Evolutionary conservation across 2,797 vertebrate species (phyloP), one percentile per base, ranked within the genome.

Genomic region (Sitta carolinensis): DNA sequence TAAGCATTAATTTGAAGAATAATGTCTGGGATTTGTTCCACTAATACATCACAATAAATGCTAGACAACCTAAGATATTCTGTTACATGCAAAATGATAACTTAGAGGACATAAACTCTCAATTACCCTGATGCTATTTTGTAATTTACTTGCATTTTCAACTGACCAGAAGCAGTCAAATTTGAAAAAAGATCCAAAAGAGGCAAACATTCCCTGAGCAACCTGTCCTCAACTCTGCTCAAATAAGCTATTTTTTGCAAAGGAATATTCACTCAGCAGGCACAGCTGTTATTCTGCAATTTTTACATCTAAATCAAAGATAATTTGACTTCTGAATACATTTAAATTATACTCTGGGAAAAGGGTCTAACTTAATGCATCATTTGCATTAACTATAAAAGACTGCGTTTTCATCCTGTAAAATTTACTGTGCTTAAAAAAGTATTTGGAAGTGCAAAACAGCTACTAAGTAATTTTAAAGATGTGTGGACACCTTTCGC

Each of bases 281-380:
- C 93, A 95, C 95, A 97, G 92, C 80, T 97, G 95, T 95, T 96
- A 97, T 89, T 97, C 92, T 93, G 91, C 94, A 94, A 95, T 94
- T 96, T 97, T 97, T 96, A 97, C 90, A 96, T 93, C 95, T 95
- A 97, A 97, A 97, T 97, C 96, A 97, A 97, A 97, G 95, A 97
- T 97, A 97, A 97, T 97, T 98, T 95, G 95, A 97, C 96, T 97
- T 97, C 78, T 94, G 94, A 97, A 94, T 97, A 96, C 88, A 91
- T 97, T 97, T 97, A 96, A 97, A 97, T 96, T 97, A 96, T 96
- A 97, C 90, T 97, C 86, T 95, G 93, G 86, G 93, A 96, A 90
- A 96, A 96, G 76, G 88, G 94, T 94, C 95, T 97, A 94, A 94
- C 72, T 94, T 96, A 97, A 97, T 95, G 94, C 77, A 95, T 96